Percentiles rank a stretch among this genome's conserved stretches.
Evolutionary conservation across 2,888 invertebrate species (phyloP).

Genomic region (Tholera decimalis): DNA sequence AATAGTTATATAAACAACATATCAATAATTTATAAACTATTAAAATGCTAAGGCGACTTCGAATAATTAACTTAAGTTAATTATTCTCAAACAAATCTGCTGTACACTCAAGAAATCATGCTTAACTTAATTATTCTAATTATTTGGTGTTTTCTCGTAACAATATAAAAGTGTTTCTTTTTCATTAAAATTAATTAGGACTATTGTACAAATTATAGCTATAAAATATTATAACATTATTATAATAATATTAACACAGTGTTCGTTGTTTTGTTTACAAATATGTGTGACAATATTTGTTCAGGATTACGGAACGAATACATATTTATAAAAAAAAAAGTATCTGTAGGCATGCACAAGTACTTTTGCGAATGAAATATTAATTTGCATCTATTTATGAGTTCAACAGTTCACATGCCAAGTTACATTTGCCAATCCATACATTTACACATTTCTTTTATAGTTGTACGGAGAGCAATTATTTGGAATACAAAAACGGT

Average conservation of each 20-base stretch:
- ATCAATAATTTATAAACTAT: constrained; percentile 64
- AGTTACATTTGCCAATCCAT: not conserved
- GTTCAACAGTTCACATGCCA: not conserved
- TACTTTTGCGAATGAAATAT: constrained; percentile 20
- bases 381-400: constrained; percentile 21
- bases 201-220: constrained; percentile 30
- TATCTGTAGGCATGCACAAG: not conserved
- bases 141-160: constrained; percentile 64
- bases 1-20: constrained; percentile 57
- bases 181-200: constrained; percentile 15
- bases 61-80: constrained; percentile 51
- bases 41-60: constrained; percentile 67
- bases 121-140: no score
- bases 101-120: no score
- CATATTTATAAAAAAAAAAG: constrained; percentile 9
- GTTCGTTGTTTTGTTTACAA: constrained; percentile 12
- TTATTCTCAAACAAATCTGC: constrained; percentile 51
- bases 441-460: not conserved
- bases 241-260: not conserved
- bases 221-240: not conserved
- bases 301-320: not conserved
- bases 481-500: not conserved
- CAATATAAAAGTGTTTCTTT: constrained; percentile 33
- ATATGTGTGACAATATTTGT: constrained; percentile 5
- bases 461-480: not conserved